Evolutionary conservation across 2,797 vertebrate genomes (phyloP).

Genomic region (Sebastes baramenuke): DNA sequence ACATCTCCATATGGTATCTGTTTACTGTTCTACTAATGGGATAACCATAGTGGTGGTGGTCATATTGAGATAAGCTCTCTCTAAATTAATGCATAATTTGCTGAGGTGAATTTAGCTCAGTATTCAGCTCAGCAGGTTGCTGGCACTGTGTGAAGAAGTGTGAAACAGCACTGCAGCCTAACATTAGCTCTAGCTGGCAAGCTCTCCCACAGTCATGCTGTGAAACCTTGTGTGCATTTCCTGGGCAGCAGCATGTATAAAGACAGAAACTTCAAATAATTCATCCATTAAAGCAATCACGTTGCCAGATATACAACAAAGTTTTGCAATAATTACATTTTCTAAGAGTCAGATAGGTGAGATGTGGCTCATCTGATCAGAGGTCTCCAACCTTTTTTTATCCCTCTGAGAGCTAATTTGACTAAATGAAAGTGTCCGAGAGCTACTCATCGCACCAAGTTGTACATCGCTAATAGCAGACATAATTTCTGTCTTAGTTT

Average conservation of each 20-base stretch:
- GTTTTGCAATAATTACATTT: background rate
- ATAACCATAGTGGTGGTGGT: constrained; percentile 9
- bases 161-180: constrained; percentile 41
- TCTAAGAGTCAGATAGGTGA: background rate
- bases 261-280: background rate
- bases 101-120: constrained; percentile 49
- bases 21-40: constrained; percentile 44
- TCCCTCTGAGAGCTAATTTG: background rate
- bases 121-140: constrained; percentile 46
- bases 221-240: constrained; percentile 15
- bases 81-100: constrained; percentile 55
- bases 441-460: background rate
- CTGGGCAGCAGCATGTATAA: background rate
- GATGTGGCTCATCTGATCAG: background rate
- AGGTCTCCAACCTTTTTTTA: background rate
- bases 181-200: constrained; percentile 52
- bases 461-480: background rate
- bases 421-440: no score
- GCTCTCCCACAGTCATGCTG: constrained; percentile 38
- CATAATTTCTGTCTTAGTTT: background rate
- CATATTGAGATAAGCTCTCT: constrained; percentile 29
- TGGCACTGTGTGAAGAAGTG: constrained; percentile 42
- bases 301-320: background rate
- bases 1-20: constrained; percentile 50
- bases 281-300: background rate